phyloP scores from a whole-genome alignment of 2,888 invertebrate species.

The Leucozona laternaria region DNA sequence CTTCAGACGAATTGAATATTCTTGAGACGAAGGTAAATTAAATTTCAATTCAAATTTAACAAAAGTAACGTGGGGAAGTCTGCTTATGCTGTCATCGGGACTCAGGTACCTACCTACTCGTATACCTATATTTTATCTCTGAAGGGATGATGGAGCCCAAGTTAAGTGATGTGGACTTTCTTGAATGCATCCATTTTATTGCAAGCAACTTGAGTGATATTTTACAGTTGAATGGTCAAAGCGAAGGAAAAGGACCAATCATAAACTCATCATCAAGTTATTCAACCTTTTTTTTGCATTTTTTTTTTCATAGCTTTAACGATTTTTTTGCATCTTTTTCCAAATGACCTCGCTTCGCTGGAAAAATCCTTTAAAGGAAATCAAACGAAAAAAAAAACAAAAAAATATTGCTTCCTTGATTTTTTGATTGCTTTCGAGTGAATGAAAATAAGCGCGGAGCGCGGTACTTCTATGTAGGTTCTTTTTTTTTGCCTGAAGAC shows the following conservation, averaged over 20 bases:
- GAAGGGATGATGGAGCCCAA: not conserved
- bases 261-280: slow-evolving; percentile 50
- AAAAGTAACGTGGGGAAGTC: slow-evolving; percentile 3
- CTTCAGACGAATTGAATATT: slow-evolving; percentile 51
- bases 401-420: slow-evolving; percentile 19
- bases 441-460: not conserved
- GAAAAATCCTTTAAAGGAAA: not conserved
- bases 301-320: not conserved
- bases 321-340: not conserved
- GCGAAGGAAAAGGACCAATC: slow-evolving; percentile 56
- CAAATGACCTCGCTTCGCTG: not conserved
- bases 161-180: slow-evolving; percentile 60
- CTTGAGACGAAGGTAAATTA: slow-evolving; percentile 58
- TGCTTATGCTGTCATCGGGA: not conserved
- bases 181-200: slow-evolving; percentile 58
- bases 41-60: slow-evolving; percentile 59
- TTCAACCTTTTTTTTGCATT: slow-evolving; percentile 23
- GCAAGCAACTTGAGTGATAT: slow-evolving; percentile 49
- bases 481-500: not conserved
- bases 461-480: no score
- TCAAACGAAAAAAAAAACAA: not conserved
- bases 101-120: not conserved
- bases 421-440: slow-evolving; percentile 17
- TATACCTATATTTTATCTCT: not conserved
- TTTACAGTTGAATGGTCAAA: slow-evolving; percentile 57